Evolutionary conservation across 2,113 vertebrate species (phyloP), one percentile per base, ranked within the genome.

Genomic region (Climacteris rufus): DNA sequence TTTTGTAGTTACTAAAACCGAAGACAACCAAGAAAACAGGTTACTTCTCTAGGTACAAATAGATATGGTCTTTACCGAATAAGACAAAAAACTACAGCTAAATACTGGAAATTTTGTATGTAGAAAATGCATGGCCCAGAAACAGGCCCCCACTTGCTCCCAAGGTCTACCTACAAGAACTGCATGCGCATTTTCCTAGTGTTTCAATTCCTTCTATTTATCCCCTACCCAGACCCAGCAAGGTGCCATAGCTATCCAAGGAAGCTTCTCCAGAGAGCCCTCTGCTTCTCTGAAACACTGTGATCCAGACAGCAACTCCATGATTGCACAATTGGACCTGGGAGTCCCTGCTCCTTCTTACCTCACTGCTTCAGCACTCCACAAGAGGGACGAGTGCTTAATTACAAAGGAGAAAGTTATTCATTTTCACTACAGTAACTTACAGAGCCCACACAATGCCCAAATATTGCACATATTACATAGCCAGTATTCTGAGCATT

Each of bases 401-500:
- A 76, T 68, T 45, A 53, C 15, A 56, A 56, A 65, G 12, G 9
- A 50, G 68, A 42, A 42, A 17, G 15, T 23, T 10, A 37, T 37
- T 82, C 1, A 1, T 63, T 91, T 82, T 49, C 61, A 68, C 72
- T 77, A 31, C 22, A 77, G 33, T 45, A 60, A 45, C 21, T 61
- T 37, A 75, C 21, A 66, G 49, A 84, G 40, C 47, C 4, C 11
- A 49, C 35, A n/a, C 45, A 49, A 49, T 63, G 56, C 13, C 49
- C 75, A 71, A 66, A 45, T 90, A 68, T 23, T 89, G 54, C 39
- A 22, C 57, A 5, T 40, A 63, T 68, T 57, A 64, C 24, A 49
- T 5, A 86, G 39, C 5, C 56, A 50, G 18, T n/a, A 12, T 39
- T 42, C 52, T 68, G 56, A 65, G 47, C 0, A 0, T 8, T 47